A percentile compares a stretch with the other conserved stretches of the same genome.
These are phyloP conservation scores for Asarcornis scutulata DNA, from an alignment of 2,113 vertebrate genomes.

Conservation along the genomic window DNA sequence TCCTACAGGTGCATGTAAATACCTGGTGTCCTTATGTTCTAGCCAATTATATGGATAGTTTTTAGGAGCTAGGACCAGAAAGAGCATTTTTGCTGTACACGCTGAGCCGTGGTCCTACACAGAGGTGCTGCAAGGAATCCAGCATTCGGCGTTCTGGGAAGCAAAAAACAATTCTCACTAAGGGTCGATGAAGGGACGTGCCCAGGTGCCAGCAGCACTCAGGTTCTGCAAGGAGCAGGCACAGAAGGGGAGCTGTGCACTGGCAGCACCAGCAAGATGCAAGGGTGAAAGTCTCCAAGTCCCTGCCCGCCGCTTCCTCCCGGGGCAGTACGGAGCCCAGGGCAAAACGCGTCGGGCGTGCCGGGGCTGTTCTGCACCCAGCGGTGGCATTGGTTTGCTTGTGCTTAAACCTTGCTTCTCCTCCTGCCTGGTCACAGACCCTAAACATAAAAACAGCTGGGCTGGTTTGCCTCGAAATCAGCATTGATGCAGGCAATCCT, in stretches of 20 bases:
- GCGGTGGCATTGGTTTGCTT: fast-evolving
- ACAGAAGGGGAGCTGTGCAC: background rate
- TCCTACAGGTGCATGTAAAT: too few species aligned
- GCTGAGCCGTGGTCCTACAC: fast-evolving
- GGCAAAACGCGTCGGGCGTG: fast-evolving
- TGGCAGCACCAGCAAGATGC: too few species aligned
- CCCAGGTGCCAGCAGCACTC: background rate
- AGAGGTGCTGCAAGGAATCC: fast-evolving
- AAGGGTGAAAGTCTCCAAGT: background rate
- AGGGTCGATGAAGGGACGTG: too few species aligned
- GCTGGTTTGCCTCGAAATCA: fast-evolving
- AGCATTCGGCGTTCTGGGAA: fast-evolving
- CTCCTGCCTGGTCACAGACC: fast-evolving
- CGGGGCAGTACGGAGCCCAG: background rate
- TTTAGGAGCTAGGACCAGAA: background rate
- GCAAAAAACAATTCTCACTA: background rate
- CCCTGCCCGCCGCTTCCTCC: background rate
- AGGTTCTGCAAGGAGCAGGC: background rate
- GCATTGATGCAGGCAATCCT: fast-evolving
- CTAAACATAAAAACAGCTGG: fast-evolving
- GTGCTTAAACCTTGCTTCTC: fast-evolving
- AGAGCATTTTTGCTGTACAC: fast-evolving
- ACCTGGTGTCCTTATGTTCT: background rate
- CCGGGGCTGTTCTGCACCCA: background rate
- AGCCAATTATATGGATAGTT: fast-evolving